A percentile compares a stretch with the other conserved stretches of the same genome.
These are phyloP conservation scores for Lordiphosa andalusiaca DNA, from an alignment of 2,888 invertebrate genomes.

Conservation along the genomic window DNA sequence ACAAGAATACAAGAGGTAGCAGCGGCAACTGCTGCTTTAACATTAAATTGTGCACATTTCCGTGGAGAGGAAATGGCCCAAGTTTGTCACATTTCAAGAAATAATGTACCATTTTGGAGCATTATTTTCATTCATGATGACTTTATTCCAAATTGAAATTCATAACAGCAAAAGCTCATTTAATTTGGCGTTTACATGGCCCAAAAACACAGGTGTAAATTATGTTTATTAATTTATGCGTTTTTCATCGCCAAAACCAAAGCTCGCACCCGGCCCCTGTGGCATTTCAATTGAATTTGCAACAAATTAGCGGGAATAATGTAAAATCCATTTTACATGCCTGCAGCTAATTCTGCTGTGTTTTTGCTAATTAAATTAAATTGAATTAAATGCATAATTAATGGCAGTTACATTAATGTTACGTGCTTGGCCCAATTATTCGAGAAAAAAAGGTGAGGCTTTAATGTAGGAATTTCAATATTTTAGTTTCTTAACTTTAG, in stretches of 20 bases:
- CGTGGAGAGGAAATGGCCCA: slow-evolving; percentile 67
- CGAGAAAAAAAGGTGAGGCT: too few relatives aligned
- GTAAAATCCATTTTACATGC: slow-evolving; percentile 19
- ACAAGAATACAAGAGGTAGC: slow-evolving; percentile 9
- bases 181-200: slow-evolving; percentile 5
- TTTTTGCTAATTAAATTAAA: slow-evolving; percentile 42
- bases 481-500: too few relatives aligned
- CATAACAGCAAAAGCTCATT: slow-evolving; percentile 33
- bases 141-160: slow-evolving; percentile 48
- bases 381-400: slow-evolving; percentile 53
- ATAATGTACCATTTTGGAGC: slow-evolving; percentile 10
- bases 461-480: too few relatives aligned
- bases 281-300: slow-evolving; percentile 48
- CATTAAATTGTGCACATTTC: slow-evolving; percentile 71
- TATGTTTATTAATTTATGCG: slow-evolving; percentile 59
- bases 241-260: slow-evolving; percentile 8
- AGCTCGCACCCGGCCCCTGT: not conserved
- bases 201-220: slow-evolving; percentile 57
- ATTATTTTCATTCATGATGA: not conserved
- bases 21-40: slow-evolving; percentile 37
- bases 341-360: not conserved
- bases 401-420: not conserved
- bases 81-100: slow-evolving; percentile 57
- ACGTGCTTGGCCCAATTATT: too few relatives aligned
- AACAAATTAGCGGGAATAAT: slow-evolving; percentile 54